Evolutionary conservation across 2,113 vertebrate species (phyloP), one percentile per base, ranked within the genome.

Genomic region (Oncorhynchus nerka): DNA sequence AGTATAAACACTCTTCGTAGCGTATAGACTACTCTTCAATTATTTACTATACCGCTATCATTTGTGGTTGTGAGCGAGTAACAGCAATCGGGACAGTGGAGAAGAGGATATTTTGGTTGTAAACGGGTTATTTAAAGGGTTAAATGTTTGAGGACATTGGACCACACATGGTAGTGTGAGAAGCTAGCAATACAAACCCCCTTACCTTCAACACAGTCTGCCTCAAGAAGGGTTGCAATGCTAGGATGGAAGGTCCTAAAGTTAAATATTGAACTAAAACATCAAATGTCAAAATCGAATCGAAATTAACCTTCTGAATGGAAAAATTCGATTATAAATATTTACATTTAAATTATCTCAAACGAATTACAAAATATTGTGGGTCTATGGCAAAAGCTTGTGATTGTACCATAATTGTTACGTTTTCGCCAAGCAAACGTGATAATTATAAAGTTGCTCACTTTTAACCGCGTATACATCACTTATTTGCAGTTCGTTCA

Each of bases 291-390:
- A 66, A 73, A 75, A 83, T 81, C 68, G 61, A 81, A 80, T 77
- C 70, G 70, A 75, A 48, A 65, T 55, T 48, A 45, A 57, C 71
- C 2, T 70, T 68, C 81, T 34, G 78, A 73, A 81, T 68, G 68
- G 80, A 83, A 55, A 57, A 4, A 16, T 81, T 73, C 66, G 8
- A 62, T 15, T 57, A 71, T 51, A 76, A 74, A 72, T 24, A 66
- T 84, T 78, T 77, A 68, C 2, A 15, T 26, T 1, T 67, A 15
- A 87, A 87, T 88, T 85, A 81, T 87, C 66, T n/a, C 67, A 62
- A 89, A 90, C 89, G 87, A 90, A 90, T 83, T 83, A 64, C 61
- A 64, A 55, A 77, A 69, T 59, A 9, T 49, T 51, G 55, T 15
- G 51, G 30, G 59, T 30, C 59, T 78, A 6, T 9, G 26, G 8